Percentiles rank a stretch among this genome's conserved stretches.
These are phyloP conservation scores for Eumeta japonica DNA, from an alignment of 1,140 invertebrate species.

Conservation along the genomic window DNA sequence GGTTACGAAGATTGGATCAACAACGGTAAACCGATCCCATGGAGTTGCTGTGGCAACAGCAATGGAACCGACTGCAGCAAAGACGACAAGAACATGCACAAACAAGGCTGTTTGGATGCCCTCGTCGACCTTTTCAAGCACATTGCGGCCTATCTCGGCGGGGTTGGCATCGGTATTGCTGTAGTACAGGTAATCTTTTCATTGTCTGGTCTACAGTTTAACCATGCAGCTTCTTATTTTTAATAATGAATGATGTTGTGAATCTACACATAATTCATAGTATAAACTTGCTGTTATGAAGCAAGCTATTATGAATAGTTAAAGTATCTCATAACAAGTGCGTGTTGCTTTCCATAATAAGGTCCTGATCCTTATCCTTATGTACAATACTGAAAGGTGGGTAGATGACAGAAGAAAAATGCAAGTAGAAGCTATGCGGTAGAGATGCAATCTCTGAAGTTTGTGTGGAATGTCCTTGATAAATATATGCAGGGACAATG, in stretches of 20 bases:
- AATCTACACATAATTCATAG: no score
- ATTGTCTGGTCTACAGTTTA: no score
- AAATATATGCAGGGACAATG: no score
- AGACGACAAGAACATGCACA: slow-evolving; percentile 21
- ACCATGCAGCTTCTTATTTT: neutral
- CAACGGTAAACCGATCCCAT: slow-evolving; percentile 62
- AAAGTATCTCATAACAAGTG: no score
- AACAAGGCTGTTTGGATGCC: slow-evolving; percentile 66
- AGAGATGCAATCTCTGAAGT: no score
- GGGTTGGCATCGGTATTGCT: slow-evolving; percentile 76
- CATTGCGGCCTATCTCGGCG: slow-evolving; percentile 71
- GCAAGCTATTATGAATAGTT: no score
- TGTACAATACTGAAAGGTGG: no score
- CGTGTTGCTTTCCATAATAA: neutral
- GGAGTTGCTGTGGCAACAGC: slow-evolving; percentile 65
- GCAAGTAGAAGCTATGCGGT: no score
- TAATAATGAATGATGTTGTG: no score
- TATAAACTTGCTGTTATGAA: slow-evolving; percentile 1
- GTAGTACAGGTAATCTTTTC: slow-evolving; percentile 72
- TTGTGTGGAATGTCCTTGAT: no score
- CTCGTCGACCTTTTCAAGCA: slow-evolving; percentile 65
- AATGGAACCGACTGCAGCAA: slow-evolving; percentile 38
- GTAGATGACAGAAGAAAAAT: no score
- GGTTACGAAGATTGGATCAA: slow-evolving; percentile 67
- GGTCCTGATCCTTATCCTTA: no score